These are phyloP conservation scores for Trinectes maculatus DNA, from an alignment of 2,113 vertebrate genomes.

Conservation along the genomic window DNA sequence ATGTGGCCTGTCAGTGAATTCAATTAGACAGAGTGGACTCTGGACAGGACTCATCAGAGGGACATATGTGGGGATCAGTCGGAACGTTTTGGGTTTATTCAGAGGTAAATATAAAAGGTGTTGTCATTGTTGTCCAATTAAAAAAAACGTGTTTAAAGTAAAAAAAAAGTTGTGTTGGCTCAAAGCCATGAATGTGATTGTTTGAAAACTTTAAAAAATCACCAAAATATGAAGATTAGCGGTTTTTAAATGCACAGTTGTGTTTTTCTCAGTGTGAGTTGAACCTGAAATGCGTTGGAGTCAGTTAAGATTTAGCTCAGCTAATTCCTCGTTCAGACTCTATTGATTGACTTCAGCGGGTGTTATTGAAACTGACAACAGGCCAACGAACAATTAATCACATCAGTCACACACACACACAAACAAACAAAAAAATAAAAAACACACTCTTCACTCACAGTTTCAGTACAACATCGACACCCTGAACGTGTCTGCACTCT, in stretches of 20 bases:
- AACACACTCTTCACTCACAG: background rate
- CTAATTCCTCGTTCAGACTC: slow-evolving; percentile 9
- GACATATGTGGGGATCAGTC: too few species aligned
- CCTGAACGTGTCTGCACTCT: slow-evolving; percentile 11
- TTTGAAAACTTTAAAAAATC: too few species aligned
- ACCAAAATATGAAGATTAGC: too few species aligned
- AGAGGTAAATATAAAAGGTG: too few species aligned
- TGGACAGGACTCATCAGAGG: background rate
- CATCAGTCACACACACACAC: background rate
- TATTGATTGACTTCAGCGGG: slow-evolving; percentile 16
- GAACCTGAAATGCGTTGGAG: too few species aligned
- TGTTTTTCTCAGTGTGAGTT: too few species aligned
- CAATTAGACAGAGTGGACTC: slow-evolving; percentile 10
- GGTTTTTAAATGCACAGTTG: too few species aligned
- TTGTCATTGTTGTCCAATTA: too few species aligned
- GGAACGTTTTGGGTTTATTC: too few species aligned
- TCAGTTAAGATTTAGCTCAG: background rate
- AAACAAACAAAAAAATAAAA: background rate
- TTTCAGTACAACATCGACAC: background rate
- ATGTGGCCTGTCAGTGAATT: slow-evolving; percentile 22
- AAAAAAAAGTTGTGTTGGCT: too few species aligned
- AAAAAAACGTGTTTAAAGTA: too few species aligned
- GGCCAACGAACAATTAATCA: slow-evolving; percentile 20
- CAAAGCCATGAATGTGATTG: too few species aligned
- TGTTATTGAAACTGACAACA: background rate